Conservation (phyloP, 2,113 vertebrate species). For the Psettodes erumei region DNA sequence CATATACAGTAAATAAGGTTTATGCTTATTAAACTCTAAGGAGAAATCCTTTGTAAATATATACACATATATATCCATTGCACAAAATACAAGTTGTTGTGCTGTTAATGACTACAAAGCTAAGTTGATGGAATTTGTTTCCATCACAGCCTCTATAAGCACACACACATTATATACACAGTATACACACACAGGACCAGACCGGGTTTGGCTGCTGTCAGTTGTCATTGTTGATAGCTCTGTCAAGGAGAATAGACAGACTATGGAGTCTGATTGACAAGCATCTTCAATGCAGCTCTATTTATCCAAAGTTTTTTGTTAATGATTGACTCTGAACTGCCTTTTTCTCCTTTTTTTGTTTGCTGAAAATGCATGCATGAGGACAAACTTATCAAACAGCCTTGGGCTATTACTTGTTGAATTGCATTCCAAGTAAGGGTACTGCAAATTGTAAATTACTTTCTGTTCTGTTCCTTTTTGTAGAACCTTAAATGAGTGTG, state of each 20-base stretch:
- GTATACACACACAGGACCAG: constrained; percentile 30
- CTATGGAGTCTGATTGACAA: constrained; percentile 65
- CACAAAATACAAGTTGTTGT: no score
- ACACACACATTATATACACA: not conserved
- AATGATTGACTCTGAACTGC: constrained; percentile 46
- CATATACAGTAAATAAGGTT: not conserved
- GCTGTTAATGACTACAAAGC: not conserved
- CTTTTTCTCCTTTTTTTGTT: constrained; percentile 47
- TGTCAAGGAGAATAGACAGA: constrained; percentile 36
- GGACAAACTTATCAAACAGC: constrained; percentile 36
- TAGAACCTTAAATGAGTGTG: not conserved
- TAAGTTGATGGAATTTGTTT: not conserved
- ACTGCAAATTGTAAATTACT: constrained; percentile 20
- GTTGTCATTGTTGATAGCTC: constrained; percentile 62
- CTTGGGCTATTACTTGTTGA: constrained; percentile 39
- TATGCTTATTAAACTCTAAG: not conserved
- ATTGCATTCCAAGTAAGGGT: constrained; percentile 33
- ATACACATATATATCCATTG: no score
- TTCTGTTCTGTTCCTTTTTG: constrained; percentile 5
- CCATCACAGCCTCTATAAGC: no score
- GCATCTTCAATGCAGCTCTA: constrained; percentile 45
- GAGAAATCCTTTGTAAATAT: not conserved
- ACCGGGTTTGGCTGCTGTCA: constrained; percentile 51
- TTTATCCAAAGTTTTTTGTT: constrained; percentile 48
- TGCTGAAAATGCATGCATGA: constrained; percentile 23